These are phyloP conservation scores for Bombus sibiricus DNA, from an alignment of 1,140 invertebrate species.

Conservation along the genomic window DNA sequence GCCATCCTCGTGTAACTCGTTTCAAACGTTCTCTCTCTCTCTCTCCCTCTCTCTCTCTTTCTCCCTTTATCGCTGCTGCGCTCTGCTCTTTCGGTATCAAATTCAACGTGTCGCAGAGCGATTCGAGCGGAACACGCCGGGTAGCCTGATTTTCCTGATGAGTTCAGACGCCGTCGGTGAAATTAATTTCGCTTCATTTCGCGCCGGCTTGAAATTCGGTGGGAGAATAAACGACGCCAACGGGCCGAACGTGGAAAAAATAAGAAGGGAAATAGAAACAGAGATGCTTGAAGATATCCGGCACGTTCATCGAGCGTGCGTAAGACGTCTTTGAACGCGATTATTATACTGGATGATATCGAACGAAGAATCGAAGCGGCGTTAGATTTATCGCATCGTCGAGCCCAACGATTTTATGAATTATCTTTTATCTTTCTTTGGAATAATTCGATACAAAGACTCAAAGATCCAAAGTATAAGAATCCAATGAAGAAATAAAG, in stretches of 20 bases:
- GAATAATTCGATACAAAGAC: background rate
- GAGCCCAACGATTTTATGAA: background rate
- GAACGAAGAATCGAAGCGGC: background rate
- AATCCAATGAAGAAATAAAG: too few relatives aligned
- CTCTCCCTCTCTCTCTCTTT: background rate
- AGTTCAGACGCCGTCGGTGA: conserved; percentile 65
- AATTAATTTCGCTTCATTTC: conserved; percentile 70
- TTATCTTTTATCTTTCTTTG: background rate
- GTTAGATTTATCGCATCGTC: background rate
- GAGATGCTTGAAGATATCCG: too few relatives aligned
- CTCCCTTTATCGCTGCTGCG: background rate
- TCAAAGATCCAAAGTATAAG: too few relatives aligned
- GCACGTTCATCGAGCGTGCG: too few relatives aligned
- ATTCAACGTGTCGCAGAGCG: conserved; percentile 57
- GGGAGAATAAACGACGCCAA: conserved; percentile 28
- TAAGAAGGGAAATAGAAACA: background rate
- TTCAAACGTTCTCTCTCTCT: background rate
- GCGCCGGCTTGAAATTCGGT: conserved; percentile 49
- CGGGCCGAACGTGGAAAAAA: background rate
- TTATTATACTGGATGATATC: background rate
- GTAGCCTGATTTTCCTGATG: conserved; percentile 63
- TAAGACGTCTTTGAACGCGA: background rate
- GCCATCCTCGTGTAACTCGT: conserved; percentile 38
- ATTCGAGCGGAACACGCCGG: conserved; percentile 45
- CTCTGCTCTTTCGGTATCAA: conserved; percentile 52